Evolutionary conservation across 2,888 invertebrate species (phyloP).

Genomic region (Lithophane socia): DNA sequence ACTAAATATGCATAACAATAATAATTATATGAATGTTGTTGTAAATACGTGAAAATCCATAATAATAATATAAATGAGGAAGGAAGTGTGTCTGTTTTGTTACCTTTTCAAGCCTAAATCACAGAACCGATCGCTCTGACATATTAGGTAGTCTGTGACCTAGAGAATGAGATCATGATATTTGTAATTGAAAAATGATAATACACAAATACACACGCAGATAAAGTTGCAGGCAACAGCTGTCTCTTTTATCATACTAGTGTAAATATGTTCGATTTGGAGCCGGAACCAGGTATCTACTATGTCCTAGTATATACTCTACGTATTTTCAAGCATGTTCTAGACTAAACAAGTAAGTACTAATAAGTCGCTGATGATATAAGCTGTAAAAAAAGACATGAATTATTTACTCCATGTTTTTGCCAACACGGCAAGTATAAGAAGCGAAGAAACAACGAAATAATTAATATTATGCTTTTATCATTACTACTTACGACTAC

Average conservation of each 20-base stretch:
- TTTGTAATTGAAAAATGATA: background rate
- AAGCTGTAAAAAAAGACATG: conserved; percentile 21
- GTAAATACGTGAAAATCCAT: background rate
- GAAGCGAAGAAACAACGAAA: conserved; percentile 33
- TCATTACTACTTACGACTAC: background rate
- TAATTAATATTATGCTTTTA: conserved; percentile 19
- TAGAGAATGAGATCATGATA: background rate
- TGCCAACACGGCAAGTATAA: conserved; percentile 36
- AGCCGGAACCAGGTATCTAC: background rate
- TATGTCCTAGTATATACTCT: background rate
- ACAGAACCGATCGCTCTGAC: background rate
- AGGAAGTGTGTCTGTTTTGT: background rate
- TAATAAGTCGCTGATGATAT: conserved; percentile 18
- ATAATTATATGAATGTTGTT: background rate
- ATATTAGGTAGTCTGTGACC: background rate
- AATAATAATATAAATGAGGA: background rate
- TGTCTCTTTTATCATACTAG: background rate
- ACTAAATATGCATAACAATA: too few species aligned
- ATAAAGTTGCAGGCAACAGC: background rate
- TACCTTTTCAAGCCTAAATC: background rate
- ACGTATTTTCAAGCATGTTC: background rate
- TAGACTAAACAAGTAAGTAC: background rate
- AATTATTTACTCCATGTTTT: conserved; percentile 42
- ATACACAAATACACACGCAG: background rate
- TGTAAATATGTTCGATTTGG: background rate